These are phyloP conservation scores for Aramus guarauna DNA, from an alignment of 2,113 vertebrate species.

Conservation along the genomic window DNA sequence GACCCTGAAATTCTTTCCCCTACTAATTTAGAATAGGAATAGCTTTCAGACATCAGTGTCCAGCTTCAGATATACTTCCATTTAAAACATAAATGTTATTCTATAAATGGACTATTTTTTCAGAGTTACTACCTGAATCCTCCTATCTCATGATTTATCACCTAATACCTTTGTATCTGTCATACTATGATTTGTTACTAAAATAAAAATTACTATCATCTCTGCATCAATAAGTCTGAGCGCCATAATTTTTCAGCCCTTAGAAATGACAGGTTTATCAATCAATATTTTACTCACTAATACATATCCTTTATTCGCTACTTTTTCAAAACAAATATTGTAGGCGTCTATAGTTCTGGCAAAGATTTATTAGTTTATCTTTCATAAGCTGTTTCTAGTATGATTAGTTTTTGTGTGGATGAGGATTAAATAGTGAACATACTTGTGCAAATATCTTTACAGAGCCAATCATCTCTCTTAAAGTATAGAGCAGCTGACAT, in stretches of 20 bases:
- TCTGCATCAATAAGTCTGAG: background rate
- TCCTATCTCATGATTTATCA: background rate
- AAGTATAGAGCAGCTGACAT: background rate
- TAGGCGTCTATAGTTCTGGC: background rate
- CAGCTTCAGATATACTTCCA: background rate
- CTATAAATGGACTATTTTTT: background rate
- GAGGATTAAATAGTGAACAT: constrained; percentile 22
- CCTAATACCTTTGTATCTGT: background rate
- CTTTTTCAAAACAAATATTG: constrained; percentile 40
- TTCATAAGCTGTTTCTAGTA: background rate
- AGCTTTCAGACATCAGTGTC: background rate
- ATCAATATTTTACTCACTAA: constrained; percentile 23
- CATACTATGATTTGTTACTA: background rate
- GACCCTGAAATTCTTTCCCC: background rate
- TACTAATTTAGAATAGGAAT: background rate
- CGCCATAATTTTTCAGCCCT: background rate
- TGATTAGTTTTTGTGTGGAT: constrained; percentile 24
- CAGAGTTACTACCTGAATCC: background rate
- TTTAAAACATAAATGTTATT: background rate
- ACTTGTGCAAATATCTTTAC: constrained; percentile 39
- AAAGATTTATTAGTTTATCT: constrained; percentile 55
- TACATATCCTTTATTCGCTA: background rate
- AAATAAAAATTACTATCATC: constrained; percentile 24
- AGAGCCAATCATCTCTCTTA: constrained; percentile 8
- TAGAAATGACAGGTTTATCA: constrained; percentile 7